Percentiles rank a stretch among this genome's conserved stretches.
Conservation (phyloP, 2,113 vertebrate genomes). For the Solea senegalensis region DNA sequence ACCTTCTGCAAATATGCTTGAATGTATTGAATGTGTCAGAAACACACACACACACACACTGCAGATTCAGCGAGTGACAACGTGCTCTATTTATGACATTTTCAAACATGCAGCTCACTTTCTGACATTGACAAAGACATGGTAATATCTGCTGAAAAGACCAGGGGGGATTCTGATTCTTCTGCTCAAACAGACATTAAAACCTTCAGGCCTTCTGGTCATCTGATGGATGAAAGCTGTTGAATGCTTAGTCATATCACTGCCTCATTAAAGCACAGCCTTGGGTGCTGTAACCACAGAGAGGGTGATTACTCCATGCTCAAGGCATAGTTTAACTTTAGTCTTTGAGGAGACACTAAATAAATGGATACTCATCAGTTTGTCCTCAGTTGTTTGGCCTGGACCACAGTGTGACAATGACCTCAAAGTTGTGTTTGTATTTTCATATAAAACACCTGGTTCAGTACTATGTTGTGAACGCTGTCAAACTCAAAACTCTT, state of each 20-base stretch:
- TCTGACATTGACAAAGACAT: slow-evolving; percentile 38
- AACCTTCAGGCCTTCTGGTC: slow-evolving; percentile 29
- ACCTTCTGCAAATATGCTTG: too few relatives aligned
- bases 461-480: not conserved
- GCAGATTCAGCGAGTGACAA: slow-evolving; percentile 6
- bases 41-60: too few relatives aligned
- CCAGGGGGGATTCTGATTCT: slow-evolving; percentile 26
- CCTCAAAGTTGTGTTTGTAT: not conserved
- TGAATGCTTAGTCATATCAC: slow-evolving; percentile 57
- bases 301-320: slow-evolving; percentile 47
- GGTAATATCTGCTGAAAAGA: slow-evolving; percentile 45
- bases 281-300: slow-evolving; percentile 54
- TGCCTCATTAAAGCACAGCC: slow-evolving; percentile 56
- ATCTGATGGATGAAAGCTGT: slow-evolving; percentile 50
- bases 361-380: slow-evolving; percentile 17
- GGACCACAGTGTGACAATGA: not conserved
- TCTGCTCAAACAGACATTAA: slow-evolving; percentile 37
- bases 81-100: slow-evolving; percentile 38
- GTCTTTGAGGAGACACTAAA: slow-evolving; percentile 18
- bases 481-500: too few relatives aligned
- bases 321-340: slow-evolving; percentile 27
- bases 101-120: slow-evolving; percentile 28
- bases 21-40: too few relatives aligned
- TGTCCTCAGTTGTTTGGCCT: slow-evolving; percentile 28
- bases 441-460: not conserved